Base-by-base conservation (phyloP, 30 jellyfish, hydroid and myxozoan species). In the Euphysa ruthae region DNA sequence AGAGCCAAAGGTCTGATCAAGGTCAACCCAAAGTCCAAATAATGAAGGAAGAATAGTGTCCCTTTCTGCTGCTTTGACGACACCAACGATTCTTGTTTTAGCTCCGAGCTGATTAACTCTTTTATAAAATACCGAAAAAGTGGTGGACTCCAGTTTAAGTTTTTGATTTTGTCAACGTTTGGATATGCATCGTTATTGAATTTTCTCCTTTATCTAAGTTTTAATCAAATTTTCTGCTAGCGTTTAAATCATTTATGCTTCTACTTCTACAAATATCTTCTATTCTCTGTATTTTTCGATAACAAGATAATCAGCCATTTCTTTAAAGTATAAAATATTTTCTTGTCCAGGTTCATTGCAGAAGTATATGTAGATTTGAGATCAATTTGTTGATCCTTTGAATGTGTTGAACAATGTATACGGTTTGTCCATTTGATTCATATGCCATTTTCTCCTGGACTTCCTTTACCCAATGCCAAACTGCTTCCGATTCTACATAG, bases 401-500 rank as follows among this genome's bases (percentile, higher is more conserved):
- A 25, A 58, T 19, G 26, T 27, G 61, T 62, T 58, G 16, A 18
- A 10, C 62, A 6, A 20, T 12, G 20, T 26, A 32, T 5, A 24
- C 12, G n/a, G 30, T 31, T 19, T 4, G 3, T 5, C 10, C 18
- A 3, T 3, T 26, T 1, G 74, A 7, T 18, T 2, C 24, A 1
- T 26, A 21, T n/a, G 3, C 10, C 71, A 61, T 26, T 31, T 23
- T 61, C 32, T 6, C 71, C n/a, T 34, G 58, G 18, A 61, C 24
- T 31, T 61, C 74, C 33, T 4, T 23, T 4, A 61, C 5, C 3
- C 30, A 24, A 32, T 61, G 35, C 2, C 13, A 31, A 26, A 18
- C 71, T 30, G 2, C n/a, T 7, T 58, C 71, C 7, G 63, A 31
- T 30, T 61, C 74, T 4, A n/a, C n/a, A n/a, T n/a, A n/a, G n/a